A percentile compares a stretch with the other conserved stretches of the same genome.
Evolutionary conservation across 2,888 invertebrate species (phyloP).

Genomic region (Desoria tigrina): DNA sequence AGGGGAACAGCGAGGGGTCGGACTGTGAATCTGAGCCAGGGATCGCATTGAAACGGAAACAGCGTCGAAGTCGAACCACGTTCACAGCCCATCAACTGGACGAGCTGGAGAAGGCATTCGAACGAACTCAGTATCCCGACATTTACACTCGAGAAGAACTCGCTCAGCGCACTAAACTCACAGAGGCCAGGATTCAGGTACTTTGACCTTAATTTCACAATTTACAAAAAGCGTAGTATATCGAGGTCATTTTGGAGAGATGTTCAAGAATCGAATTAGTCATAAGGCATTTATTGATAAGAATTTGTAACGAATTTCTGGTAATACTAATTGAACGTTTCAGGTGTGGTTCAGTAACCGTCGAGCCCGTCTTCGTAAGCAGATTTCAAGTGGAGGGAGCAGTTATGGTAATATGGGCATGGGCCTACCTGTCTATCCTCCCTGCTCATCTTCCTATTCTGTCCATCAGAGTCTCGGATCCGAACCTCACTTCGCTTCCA

Average conservation of each 20-base stretch:
- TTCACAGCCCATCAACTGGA: slow-evolving; percentile 92
- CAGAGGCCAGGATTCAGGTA: slow-evolving; percentile 91
- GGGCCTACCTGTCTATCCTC: slow-evolving; percentile 54
- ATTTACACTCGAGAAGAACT: slow-evolving; percentile 91
- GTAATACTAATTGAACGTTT: too few relatives aligned
- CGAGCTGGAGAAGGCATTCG: slow-evolving; percentile 86
- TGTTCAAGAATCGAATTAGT: too few relatives aligned
- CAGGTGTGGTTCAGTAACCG: slow-evolving; percentile 98
- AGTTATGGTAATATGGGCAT: slow-evolving; percentile 55
- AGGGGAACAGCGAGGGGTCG: slow-evolving; percentile 61
- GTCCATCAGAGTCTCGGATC: slow-evolving; percentile 49
- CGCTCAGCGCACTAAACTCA: slow-evolving; percentile 84
- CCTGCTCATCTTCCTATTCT: slow-evolving; percentile 55
- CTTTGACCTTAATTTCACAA: background rate
- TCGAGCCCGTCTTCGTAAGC: slow-evolving; percentile 88
- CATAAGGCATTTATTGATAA: background rate
- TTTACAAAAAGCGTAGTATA: background rate
- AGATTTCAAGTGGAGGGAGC: slow-evolving; percentile 64
- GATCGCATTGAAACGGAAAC: slow-evolving; percentile 83
- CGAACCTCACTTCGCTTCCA: slow-evolving; percentile 51
- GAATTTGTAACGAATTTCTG: background rate
- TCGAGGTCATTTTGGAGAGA: background rate
- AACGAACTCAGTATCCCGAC: slow-evolving; percentile 91
- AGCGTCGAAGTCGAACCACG: slow-evolving; percentile 86
- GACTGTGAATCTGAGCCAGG: slow-evolving; percentile 92